phyloP scores from a whole-genome alignment of 1,140 invertebrate genomes.

The Atta texana region DNA sequence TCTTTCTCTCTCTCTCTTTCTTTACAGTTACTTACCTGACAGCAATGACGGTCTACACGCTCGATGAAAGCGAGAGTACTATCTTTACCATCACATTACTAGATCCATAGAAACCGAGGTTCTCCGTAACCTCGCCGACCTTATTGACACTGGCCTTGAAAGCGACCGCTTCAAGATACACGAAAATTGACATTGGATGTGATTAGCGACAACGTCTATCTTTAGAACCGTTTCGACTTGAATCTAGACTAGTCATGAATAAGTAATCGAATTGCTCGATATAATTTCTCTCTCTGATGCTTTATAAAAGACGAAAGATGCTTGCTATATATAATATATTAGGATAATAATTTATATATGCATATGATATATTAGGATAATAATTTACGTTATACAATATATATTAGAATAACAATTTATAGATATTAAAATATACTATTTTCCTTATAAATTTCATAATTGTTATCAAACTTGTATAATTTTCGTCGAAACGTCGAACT shows the following conservation, averaged over 20 bases:
- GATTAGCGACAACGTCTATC: neutral
- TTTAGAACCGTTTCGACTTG: neutral
- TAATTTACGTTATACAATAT: neutral
- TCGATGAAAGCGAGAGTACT: conserved; percentile 14
- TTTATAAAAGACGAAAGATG: neutral
- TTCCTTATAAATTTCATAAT: neutral
- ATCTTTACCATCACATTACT: conserved; percentile 24
- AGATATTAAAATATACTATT: neutral
- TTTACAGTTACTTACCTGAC: conserved; percentile 57
- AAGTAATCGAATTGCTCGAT: neutral
- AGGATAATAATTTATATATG: neutral
- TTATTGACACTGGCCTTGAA: conserved; percentile 76
- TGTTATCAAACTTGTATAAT: neutral
- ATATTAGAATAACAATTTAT: neutral
- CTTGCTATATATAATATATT: neutral
- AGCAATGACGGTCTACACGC: conserved; percentile 36
- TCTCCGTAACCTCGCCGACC: conserved; percentile 50
- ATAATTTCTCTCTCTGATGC: neutral
- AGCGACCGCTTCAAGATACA: conserved; percentile 50
- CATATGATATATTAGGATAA: neutral
- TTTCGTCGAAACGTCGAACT: neutral
- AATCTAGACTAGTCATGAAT: neutral
- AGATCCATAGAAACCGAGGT: conserved; percentile 32
- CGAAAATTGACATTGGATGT: conserved; percentile 69
- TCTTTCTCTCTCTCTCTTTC: conserved; percentile 61